Base-by-base conservation (phyloP, 2,797 vertebrate species). In the Alectoris magna region DNA sequence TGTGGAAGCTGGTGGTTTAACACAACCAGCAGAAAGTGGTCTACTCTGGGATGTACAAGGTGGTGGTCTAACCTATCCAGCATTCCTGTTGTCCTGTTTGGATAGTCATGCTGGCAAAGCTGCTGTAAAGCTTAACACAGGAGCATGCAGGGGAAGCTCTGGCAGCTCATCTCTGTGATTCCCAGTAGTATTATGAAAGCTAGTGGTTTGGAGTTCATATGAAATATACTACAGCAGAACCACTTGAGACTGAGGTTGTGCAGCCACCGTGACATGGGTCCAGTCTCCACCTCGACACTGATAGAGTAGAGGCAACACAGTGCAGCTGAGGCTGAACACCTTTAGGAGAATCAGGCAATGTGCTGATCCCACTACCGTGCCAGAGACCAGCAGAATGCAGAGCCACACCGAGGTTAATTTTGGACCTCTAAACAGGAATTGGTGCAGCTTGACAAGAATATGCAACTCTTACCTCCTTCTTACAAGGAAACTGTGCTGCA, bases 51-150 rank as follows among this genome's bases (percentile, higher is more conserved):
- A 80, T 10, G 38, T 75, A 73, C 24, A 34, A 64, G 48, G 18
- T 7, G 4, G n/a, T 51, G 6, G 18, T 73, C 82, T 71, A 49
- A 58, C n/a, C 82, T 29, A 7, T 55, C 38, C 14, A 34, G 41
- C 1, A 1, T 16, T n/a, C 18, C 24, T 75, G 10, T 14, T 51
- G 17, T 83, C 63, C 69, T 0, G 0, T 55, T 13, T 88, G 46
- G 51, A n/a, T 22, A 56, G 41, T 64, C n/a, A n/a, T 17, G 17
- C 29, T 43, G 46, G 23, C 49, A 48, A n/a, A 36, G 21, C 24
- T 62, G 18, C 59, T 90, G 38, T 75, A 29, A 51, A 67, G 21
- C 49, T 85, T 75, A 55, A 26, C 53, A 78, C 43, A 41, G 11
- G 19, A 63, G 2, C 0, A 0, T 60, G 13, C 26, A 66, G 26